Evolutionary conservation across 2,113 vertebrate genomes (phyloP), one percentile per base, ranked within the genome.

Genomic region (Cyprinus carpio): DNA sequence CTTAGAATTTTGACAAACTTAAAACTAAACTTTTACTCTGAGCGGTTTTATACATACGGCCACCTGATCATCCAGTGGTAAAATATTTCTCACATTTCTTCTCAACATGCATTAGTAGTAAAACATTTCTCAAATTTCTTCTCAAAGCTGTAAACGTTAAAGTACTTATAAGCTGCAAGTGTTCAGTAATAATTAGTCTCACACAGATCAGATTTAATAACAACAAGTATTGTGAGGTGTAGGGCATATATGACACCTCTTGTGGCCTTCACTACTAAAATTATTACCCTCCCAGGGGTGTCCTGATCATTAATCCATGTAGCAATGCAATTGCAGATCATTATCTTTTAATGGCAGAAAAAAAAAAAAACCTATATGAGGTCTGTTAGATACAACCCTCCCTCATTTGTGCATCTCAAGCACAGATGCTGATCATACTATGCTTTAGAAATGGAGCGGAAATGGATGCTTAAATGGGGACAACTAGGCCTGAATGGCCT

Each of bases 341-440:
- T 86, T 86, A 84, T 75, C 31, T 64, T 20, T 72, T 56, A 84
- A 86, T 75, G 43, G 12, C n/a, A n/a, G n/a, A n/a, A n/a, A n/a
- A n/a, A n/a, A n/a, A 49, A 86, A 84, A 6, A 60, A n/a, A 69
- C 60, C 37, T 25, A n/a, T 43, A 3, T 71, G 31, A 56, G 37
- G 67, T 43, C n/a, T 20, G 75, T 65, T 11, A 79, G 11, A 34
- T 58, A 60, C 5, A 40, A 12, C 23, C 5, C 15, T 27, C 29
- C 20, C 6, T 20, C 18, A 11, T 29, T 29, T 51, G 16, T 51
- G n/a, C n/a, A 49, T 75, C 43, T 75, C 13, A 75, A 51, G 74
- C 74, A 16, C 46, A 75, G 74, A 29, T 13, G 3, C 74, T 54
- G 25, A 51, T 76, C 43, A 76, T 49, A 71, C 46, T 76, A 7